Evolutionary conservation across 2,113 vertebrate genomes (phyloP), one percentile per base, ranked within the genome.

Genomic region (Nothobranchius furzeri): DNA sequence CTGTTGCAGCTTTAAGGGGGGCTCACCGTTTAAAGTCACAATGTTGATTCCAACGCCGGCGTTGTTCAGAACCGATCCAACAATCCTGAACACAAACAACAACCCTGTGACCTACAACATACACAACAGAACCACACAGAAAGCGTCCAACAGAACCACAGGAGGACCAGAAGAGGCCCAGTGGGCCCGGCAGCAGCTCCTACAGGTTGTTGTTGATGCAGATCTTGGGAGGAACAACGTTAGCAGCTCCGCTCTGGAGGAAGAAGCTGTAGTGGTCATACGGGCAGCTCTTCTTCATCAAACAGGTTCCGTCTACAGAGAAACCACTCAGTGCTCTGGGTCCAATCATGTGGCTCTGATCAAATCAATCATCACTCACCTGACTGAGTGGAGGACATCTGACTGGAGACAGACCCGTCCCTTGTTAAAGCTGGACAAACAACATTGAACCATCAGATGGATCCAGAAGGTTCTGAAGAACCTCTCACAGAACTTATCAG

Each of bases 211-310:
- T 93, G 55, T 96, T 90, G 20, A 97, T 42, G 69, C 96, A 98
- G 77, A 98, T 95, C 90, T 93, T 95, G 42, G 96, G 93, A 40
- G 91, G 87, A 36, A 98, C 82, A 3, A 94, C 93, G 47, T 94
- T 96, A 0, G 96, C 95, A 45, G 95, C 96, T 85, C 96, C 96
- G 47, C 95, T 98, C 72, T 90, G 89, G 78, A 98, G 92, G 88
- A 89, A 95, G 89, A 97, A 98, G 50, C 95, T 93, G 88, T 95
- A 94, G 53, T 95, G 89, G 4, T 94, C 92, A 10, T 85, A 86
- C 36, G 93, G 93, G 84, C 96, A 98, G 40, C 84, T 1, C 37
- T 0, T 84, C 79, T 91, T 91, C 24, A 89, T 79, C 1, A 84
- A 86, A 81, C 96, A 98, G 12, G 20, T 37, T 53, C 46, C 46